Conservation (phyloP, 2,888 invertebrate genomes). For the Dynastes grantii region DNA sequence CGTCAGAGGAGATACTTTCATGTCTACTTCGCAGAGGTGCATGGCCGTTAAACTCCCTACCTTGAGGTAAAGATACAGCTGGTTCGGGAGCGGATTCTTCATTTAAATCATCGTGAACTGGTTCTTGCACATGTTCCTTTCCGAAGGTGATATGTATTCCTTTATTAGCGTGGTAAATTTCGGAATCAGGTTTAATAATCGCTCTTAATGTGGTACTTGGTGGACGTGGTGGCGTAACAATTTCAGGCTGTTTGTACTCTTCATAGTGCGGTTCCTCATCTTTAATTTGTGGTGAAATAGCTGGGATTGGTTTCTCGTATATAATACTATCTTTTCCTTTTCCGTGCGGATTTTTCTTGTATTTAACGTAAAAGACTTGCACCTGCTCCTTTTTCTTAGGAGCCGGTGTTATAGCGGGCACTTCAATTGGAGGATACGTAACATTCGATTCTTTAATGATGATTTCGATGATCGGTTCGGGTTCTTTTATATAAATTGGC, state of each 20-base stretch:
- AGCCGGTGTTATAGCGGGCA: conserved; percentile 72
- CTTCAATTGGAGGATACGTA: conserved; percentile 79
- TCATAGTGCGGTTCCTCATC: conserved; percentile 74
- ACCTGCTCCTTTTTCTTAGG: conserved; percentile 83
- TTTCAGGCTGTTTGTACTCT: conserved; percentile 57
- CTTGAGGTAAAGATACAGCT: conserved; percentile 73
- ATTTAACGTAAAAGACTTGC: conserved; percentile 93
- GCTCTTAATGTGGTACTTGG: conserved; percentile 87
- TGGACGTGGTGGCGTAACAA: conserved; percentile 70
- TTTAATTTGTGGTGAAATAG: conserved; percentile 78
- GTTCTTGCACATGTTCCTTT: conserved; percentile 73
- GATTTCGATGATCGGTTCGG: conserved; percentile 93
- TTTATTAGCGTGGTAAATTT: conserved; percentile 85
- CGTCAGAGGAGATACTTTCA: conserved; percentile 41
- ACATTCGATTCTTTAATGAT: conserved; percentile 93
- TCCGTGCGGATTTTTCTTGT: conserved; percentile 86
- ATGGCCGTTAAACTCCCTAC: conserved; percentile 27
- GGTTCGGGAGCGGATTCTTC: conserved; percentile 80
- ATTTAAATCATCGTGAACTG: conserved; percentile 71
- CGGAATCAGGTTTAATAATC: conserved; percentile 90
- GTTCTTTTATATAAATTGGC: conserved; percentile 78
- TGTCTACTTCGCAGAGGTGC: conserved; percentile 4
- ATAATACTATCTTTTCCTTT: conserved; percentile 81
- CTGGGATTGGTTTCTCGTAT: conserved; percentile 86
- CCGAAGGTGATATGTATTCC: conserved; percentile 90